Base-by-base conservation (phyloP, 2,797 vertebrate species). In the Fratercula arctica region DNA sequence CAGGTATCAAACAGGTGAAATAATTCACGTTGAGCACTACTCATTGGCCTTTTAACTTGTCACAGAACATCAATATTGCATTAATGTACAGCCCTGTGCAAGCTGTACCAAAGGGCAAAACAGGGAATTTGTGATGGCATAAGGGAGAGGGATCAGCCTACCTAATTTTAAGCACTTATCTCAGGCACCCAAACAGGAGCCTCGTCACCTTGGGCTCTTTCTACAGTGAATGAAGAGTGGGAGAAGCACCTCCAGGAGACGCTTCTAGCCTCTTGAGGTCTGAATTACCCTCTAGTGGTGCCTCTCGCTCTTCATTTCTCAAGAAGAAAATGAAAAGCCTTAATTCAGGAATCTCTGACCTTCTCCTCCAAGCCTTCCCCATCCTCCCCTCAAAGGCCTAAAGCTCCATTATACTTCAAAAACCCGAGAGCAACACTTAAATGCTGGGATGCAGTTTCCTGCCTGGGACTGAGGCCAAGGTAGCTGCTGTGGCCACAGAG, bases 1-100 rank as follows among this genome's bases (percentile, higher is more conserved):
- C 29, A 90, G 54, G 28, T 91, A 88, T 79, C 66, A 84, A 94
- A 87, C 33, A 72, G 66, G 69, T 83, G 67, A 95, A 96, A 85
- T 89, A 85, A 89, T 75, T 91, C 81, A 85, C 63, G 50, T 7
- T 74, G 60, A 84, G 59, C 41, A 61, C 25, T 66, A 33, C n/a
- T 81, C 17, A 82, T 5, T 77, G 87, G 79, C 33, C 80, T 95
- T 91, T 88, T 93, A 86, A 88, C 69, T 87, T 72, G 53, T 56
- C 82, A 79, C n/a, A 67, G 87, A 88, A 75, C 87, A 90, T 94
- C 90, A 91, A 77, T 82, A 85, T 35, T 76, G 41, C 23, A 28
- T 70, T 95, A 86, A 73, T 29, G 46, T 92, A 73, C 61, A 39
- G 41, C 29, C 23, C n/a, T 41, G n/a, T 82, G 66, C 18, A 82